These are phyloP conservation scores for Gymnocephalus cernua DNA, from an alignment of 2,113 vertebrate genomes.

Conservation along the genomic window DNA sequence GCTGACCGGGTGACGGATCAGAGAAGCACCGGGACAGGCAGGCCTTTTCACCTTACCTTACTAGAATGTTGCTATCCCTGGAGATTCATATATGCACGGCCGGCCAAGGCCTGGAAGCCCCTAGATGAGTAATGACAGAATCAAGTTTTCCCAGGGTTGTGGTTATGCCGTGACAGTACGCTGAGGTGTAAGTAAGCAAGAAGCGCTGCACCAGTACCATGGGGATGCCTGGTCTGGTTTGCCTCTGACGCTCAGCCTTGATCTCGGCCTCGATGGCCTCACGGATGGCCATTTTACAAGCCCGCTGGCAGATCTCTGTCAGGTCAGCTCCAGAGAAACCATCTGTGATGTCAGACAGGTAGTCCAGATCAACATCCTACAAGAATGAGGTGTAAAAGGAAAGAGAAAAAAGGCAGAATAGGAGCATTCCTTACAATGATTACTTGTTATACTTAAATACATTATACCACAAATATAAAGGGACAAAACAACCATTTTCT, in stretches of 20 bases:
- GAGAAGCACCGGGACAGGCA: too few species aligned
- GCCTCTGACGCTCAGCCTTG: conserved; percentile 92
- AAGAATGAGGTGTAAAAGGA: conserved; percentile 1
- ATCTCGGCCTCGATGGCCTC: conserved; percentile 97
- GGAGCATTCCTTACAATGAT: neutral
- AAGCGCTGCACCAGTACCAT: conserved; percentile 84
- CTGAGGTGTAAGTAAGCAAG: neutral
- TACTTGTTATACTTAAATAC: neutral
- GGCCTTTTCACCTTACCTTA: too few species aligned
- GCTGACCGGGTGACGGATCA: too few species aligned
- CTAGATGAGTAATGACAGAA: too few species aligned
- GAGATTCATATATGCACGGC: too few species aligned
- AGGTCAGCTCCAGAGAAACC: conserved; percentile 96
- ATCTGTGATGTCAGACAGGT: conserved; percentile 95
- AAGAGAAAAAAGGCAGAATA: neutral
- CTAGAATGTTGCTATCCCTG: too few species aligned
- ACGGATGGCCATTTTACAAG: conserved; percentile 95
- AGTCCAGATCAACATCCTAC: conserved; percentile 94
- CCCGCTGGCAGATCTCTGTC: conserved; percentile 96
- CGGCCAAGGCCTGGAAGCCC: too few species aligned
- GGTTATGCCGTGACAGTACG: too few species aligned
- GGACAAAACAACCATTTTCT: neutral
- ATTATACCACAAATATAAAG: neutral
- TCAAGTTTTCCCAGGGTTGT: too few species aligned
- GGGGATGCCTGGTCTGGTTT: conserved; percentile 91